Conservation (phyloP, 2,888 invertebrate species). For the Cataglyphis altisquamis region DNA sequence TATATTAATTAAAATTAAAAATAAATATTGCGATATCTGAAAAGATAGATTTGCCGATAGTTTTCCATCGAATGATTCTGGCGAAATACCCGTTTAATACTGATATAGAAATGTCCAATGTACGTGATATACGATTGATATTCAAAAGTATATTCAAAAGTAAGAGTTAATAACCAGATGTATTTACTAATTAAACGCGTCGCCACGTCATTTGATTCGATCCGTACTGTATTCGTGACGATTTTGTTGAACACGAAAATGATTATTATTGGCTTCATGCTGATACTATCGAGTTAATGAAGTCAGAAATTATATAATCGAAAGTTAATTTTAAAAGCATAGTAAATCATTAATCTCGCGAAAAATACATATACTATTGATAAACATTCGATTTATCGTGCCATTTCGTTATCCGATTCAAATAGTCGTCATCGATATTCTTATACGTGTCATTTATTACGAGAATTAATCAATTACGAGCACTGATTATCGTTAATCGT, state of each 20-base stretch:
- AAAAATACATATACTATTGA: not conserved
- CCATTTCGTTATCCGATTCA: not conserved
- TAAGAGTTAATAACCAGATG: not conserved
- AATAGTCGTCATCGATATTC: not conserved
- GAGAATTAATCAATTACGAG: not conserved
- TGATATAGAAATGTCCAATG: not conserved
- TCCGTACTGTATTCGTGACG: not conserved
- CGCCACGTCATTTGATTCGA: not conserved
- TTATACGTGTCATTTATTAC: not conserved
- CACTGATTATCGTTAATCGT: not conserved
- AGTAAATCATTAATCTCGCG: not conserved
- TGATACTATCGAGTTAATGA: slow-evolving; percentile 5
- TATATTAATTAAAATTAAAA: not conserved
- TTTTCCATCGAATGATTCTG: not conserved
- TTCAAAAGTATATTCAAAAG: not conserved
- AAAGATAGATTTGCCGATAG: not conserved
- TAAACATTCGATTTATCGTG: not conserved
- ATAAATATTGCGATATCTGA: not conserved
- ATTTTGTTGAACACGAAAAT: not conserved
- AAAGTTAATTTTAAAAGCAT: slow-evolving; percentile 1
- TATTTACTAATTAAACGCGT: not conserved
- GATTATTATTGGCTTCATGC: not conserved
- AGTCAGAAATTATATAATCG: not conserved
- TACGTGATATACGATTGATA: not conserved
- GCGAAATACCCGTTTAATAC: not conserved